Base-by-base conservation (phyloP, 2,888 invertebrate species). In the Ornithoptera priamus region DNA sequence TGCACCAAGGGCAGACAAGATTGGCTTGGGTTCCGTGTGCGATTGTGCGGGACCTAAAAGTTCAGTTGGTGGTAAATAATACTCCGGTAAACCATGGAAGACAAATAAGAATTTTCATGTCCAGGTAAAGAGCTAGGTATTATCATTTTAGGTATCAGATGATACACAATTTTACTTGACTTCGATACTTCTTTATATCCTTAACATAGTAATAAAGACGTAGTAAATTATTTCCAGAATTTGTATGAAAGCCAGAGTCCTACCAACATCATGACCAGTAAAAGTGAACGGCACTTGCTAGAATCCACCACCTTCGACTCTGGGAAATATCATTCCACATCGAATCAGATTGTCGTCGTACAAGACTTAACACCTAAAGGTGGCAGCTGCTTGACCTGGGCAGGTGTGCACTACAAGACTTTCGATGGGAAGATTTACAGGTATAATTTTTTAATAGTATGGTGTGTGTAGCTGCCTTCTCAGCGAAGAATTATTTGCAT, bases 381-480 rank as follows among this genome's bases (percentile, higher is more conserved):
- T 0, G 96, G 96, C 0, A 93, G 94, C 17, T 98, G 98, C 78
- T 94, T 96, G 68, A 94, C 95, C 2, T 98, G 97, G 97, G 95
- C 95, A 36, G 96, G 96, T 50, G 93, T 94, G 20, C 97, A 97
- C 85, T 95, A 95, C 77, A 96, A 97, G 84, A 97, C 97, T 0
- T 97, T 97, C 79, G 97, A 98, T 87, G 97, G 97, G 10, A 94
- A 94, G 77, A 94, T 97, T 62, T 95, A 94, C 79, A 95, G 95
- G 95, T 95, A 86, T 15, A 46, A 15, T 46, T 30, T 30, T 30
- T 30, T 30, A 30, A 30, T 30, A 30, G 30, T 3, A 30, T 30
- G 30, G 3, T 30, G 3, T 30, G 3, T 30, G 3, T 30, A 30
- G 5, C 30, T 30, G 30, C 5, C 5, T 30, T 30, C 30, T 30